Conservation (phyloP, 2,888 invertebrate genomes). For the Melinopterus prodromus region DNA sequence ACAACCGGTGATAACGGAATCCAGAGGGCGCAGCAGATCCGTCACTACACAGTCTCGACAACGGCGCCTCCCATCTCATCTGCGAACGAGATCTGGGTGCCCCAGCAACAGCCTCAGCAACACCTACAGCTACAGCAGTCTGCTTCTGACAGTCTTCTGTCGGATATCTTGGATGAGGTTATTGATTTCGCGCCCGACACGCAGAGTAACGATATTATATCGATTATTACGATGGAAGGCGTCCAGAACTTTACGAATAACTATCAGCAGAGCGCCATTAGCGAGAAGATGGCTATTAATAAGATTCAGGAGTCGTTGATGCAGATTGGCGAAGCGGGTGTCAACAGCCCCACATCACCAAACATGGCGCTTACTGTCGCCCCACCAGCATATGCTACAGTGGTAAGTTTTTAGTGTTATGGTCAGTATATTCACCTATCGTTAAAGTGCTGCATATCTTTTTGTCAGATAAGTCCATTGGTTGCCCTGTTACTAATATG, state of each 20-base stretch:
- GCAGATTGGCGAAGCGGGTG: slow-evolving; percentile 77
- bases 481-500: neutral
- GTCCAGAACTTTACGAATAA: slow-evolving; percentile 51
- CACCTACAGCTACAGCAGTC: slow-evolving; percentile 56
- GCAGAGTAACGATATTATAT: slow-evolving; percentile 56
- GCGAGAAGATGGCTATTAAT: slow-evolving; percentile 84
- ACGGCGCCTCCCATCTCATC: slow-evolving; percentile 8
- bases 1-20: slow-evolving; percentile 46
- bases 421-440: slow-evolving; percentile 7
- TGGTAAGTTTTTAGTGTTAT: slow-evolving; percentile 48
- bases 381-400: slow-evolving; percentile 67
- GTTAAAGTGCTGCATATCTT: neutral
- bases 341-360: slow-evolving; percentile 70
- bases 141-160: slow-evolving; percentile 74
- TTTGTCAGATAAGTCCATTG: too few species aligned
- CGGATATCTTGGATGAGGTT: slow-evolving; percentile 85
- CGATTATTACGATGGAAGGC: slow-evolving; percentile 60
- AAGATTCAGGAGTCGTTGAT: slow-evolving; percentile 91
- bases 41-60: neutral
- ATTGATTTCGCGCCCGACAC: slow-evolving; percentile 81
- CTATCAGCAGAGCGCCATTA: slow-evolving; percentile 60
- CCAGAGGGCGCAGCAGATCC: slow-evolving; percentile 8
- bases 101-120: slow-evolving; percentile 24
- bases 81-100: slow-evolving; percentile 7
- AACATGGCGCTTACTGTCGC: slow-evolving; percentile 64